Percentiles rank a stretch among this genome's conserved stretches.
Evolutionary conservation across 2,113 vertebrate species (phyloP).

Genomic region (Corydoras sp.): DNA sequence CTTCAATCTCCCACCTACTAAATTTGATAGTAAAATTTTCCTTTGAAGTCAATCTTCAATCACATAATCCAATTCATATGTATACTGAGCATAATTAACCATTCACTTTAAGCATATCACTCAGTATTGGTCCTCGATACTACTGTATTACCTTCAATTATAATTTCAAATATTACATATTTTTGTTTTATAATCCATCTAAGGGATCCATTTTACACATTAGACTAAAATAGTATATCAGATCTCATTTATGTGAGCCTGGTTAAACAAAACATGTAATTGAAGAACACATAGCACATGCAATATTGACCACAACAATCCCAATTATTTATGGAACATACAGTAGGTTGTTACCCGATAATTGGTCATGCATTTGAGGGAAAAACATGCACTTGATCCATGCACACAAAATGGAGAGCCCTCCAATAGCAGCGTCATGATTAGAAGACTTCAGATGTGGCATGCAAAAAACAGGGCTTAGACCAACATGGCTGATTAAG

Average conservation of each 20-base stretch:
- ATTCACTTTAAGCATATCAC: background rate
- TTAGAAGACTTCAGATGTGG: background rate
- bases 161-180: too few relatives aligned
- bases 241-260: too few relatives aligned
- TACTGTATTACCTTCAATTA: too few relatives aligned
- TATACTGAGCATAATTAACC: conserved; percentile 17
- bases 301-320: too few relatives aligned
- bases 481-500: conserved; percentile 29
- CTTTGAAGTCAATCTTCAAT: conserved; percentile 61
- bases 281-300: too few relatives aligned
- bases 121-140: background rate
- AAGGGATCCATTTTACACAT: too few relatives aligned
- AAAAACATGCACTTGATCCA: conserved; percentile 38
- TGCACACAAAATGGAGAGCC: conserved; percentile 25
- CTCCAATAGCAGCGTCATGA: conserved; percentile 20
- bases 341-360: background rate
- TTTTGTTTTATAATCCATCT: too few relatives aligned
- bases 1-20: conserved; percentile 19
- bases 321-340: background rate
- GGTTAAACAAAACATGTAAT: too few relatives aligned
- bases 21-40: conserved; percentile 53
- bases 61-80: conserved; percentile 35
- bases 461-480: conserved; percentile 26
- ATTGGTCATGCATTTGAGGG: background rate
- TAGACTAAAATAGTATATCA: too few relatives aligned